Evolutionary conservation across 2,113 vertebrate species (phyloP), one percentile per base, ranked within the genome.

Genomic region (Rhynchopsitta pachyrhyncha): DNA sequence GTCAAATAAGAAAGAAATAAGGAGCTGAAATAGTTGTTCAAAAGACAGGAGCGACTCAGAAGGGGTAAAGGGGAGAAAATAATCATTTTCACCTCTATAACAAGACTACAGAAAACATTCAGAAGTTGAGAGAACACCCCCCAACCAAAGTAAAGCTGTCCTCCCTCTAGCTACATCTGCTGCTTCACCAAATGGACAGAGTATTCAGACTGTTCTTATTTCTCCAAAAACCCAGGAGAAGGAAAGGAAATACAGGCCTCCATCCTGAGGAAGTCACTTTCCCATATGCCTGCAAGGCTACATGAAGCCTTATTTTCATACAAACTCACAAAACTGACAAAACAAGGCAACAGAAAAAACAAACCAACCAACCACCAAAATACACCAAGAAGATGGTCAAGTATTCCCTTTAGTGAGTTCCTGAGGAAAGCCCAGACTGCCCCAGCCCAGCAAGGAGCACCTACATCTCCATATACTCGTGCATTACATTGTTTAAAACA

Each of bases 281-380:
- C 44, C 76, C 44, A 37, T 3, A 0, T 0, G 0, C 28, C 59
- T 17, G 4, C 25, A 27, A 18, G 9, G 24, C 46, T 19, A 25
- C 25, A 8, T 0, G 0, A 29, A 44, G 31, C 20, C 22, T 53
- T 28, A 10, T 28, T 84, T 57, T 33, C 37, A 27, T 0, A 3
- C 4, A 8, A 67, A 39, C 0, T 0, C 4, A 27, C 22, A 35
- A 2, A 74, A 23, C 4, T 4, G 5, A 13, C 17, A 3, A 70
- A 70, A 59, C 13, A 59, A 35, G 22, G 57, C 33, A 59, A 15
- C 20, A 35, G 57, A 13, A 69, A 28, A 29, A 39, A 35, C 7
- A 10, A 14, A 31, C 13, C 10, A 76, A 7, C 7, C 17, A 22
- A 49, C 1, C 39, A 6, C 4, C 2, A 3, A 8, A 47, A 18